These are phyloP conservation scores for Meandrina meandrites DNA, from an alignment of 92 coral and sea anemone genomes.

Conservation along the genomic window DNA sequence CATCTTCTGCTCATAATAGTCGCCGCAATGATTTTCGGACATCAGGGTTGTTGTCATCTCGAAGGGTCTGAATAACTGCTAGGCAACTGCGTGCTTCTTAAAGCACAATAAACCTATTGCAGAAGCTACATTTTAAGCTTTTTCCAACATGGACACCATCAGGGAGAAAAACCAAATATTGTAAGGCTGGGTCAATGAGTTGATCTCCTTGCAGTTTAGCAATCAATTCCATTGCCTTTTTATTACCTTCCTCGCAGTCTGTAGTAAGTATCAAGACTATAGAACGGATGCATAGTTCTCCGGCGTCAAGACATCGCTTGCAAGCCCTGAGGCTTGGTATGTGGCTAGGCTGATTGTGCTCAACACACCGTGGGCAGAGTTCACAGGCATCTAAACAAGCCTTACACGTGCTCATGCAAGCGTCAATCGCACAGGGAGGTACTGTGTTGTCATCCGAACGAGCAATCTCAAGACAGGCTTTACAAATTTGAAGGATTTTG, in stretches of 20 bases:
- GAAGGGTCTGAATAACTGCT: background rate
- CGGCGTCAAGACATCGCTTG: slow-evolving; percentile 4
- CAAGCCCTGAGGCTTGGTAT: slow-evolving; percentile 30
- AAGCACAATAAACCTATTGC: slow-evolving; percentile 11
- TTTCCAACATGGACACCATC: slow-evolving; percentile 60
- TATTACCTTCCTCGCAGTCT: background rate
- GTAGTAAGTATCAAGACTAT: background rate
- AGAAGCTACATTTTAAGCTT: slow-evolving; percentile 52
- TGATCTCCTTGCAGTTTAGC: background rate
- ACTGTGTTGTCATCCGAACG: slow-evolving; percentile 49
- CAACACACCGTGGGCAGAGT: slow-evolving; percentile 23
- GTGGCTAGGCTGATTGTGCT: slow-evolving; percentile 17
- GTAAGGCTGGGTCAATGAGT: background rate
- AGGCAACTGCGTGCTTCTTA: background rate
- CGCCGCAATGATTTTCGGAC: background rate
- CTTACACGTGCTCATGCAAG: slow-evolving; percentile 7
- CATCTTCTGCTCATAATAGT: background rate
- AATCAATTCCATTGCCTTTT: background rate
- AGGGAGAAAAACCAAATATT: slow-evolving; percentile 47
- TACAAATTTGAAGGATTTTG: slow-evolving; percentile 45
- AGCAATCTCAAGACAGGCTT: slow-evolving; percentile 34
- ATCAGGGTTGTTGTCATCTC: background rate
- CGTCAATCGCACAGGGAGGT: background rate
- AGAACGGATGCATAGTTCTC: background rate
- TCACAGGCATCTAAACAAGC: slow-evolving; percentile 21